phyloP scores from a whole-genome alignment of 2,797 vertebrate genomes.

The Otolemur crassicaudatus region DNA sequence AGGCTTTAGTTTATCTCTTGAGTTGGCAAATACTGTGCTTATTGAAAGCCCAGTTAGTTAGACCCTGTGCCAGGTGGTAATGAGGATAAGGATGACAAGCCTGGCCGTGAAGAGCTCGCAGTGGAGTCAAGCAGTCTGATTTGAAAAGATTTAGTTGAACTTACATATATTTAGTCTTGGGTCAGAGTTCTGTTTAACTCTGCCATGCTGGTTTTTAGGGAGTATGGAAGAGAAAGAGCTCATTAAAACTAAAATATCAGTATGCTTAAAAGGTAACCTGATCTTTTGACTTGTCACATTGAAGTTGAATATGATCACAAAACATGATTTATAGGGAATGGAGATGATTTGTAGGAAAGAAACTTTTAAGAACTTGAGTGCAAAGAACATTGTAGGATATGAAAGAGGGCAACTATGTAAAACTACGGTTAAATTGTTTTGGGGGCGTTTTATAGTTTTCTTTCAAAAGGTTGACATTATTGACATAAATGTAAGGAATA shows the following conservation, averaged over 20 bases:
- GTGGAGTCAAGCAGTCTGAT: neutral
- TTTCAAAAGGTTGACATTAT: slow-evolving; percentile 41
- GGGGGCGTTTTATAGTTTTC: neutral
- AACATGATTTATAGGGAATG: neutral
- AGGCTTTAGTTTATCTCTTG: neutral
- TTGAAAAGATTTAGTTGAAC: slow-evolving; percentile 2
- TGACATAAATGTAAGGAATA: slow-evolving; percentile 64
- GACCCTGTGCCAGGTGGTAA: neutral
- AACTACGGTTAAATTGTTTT: slow-evolving; percentile 45
- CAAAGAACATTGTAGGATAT: slow-evolving; percentile 7
- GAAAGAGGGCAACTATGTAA: neutral
- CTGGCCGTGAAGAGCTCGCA: neutral
- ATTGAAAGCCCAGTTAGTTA: neutral
- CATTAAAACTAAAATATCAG: neutral
- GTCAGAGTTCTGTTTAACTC: slow-evolving; percentile 27
- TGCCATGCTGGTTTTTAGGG: neutral
- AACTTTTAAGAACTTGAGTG: neutral
- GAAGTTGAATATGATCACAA: slow-evolving; percentile 31
- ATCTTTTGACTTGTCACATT: neutral
- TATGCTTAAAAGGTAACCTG: slow-evolving; percentile 4
- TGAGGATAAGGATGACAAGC: neutral
- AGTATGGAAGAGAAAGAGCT: slow-evolving; percentile 14
- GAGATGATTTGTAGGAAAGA: slow-evolving; percentile 9
- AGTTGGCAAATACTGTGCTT: neutral
- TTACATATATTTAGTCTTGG: neutral